Percentiles rank a stretch among this genome's conserved stretches.
These are phyloP conservation scores for Drosophila mayri DNA, from an alignment of 1,140 invertebrate genomes.

Conservation along the genomic window DNA sequence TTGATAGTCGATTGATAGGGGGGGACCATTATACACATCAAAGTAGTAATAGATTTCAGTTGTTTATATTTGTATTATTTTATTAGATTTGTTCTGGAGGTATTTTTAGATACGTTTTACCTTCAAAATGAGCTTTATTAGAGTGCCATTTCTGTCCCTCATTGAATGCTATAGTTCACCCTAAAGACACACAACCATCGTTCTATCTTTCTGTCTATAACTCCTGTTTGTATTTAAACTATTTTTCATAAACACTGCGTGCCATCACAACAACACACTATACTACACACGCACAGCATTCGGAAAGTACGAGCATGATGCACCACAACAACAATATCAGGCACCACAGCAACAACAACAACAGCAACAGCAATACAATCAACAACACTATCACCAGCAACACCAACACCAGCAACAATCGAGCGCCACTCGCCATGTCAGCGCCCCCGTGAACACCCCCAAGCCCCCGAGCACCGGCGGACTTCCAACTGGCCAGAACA, in stretches of 20 bases:
- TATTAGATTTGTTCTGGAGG: slow-evolving; percentile 8
- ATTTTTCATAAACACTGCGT: slow-evolving; percentile 53
- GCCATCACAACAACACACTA: slow-evolving; percentile 19
- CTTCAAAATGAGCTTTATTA: slow-evolving; percentile 3
- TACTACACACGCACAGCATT: slow-evolving; percentile 61
- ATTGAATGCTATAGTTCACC: slow-evolving; percentile 25
- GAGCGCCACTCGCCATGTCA: slow-evolving; percentile 87
- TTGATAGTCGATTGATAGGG: neutral
- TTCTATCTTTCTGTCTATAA: slow-evolving; percentile 59
- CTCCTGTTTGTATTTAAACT: slow-evolving; percentile 72
- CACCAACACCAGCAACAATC: slow-evolving; percentile 67
- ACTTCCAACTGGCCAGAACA: slow-evolving; percentile 94
- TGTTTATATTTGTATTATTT: slow-evolving; percentile 6
- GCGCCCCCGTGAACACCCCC: slow-evolving; percentile 90
- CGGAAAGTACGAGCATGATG: slow-evolving; percentile 68
- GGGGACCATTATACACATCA: slow-evolving; percentile 3
- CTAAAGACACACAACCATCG: slow-evolving; percentile 17
- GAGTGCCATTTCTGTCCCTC: slow-evolving; percentile 27
- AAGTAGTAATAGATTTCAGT: slow-evolving; percentile 1
- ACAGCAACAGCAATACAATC: slow-evolving; percentile 57
- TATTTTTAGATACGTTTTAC: neutral
- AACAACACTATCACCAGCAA: slow-evolving; percentile 63
- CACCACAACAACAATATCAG: slow-evolving; percentile 68
- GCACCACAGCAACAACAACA: slow-evolving; percentile 64
- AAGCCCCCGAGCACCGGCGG: slow-evolving; percentile 89